Base-by-base conservation (phyloP, 2,888 invertebrate genomes). In the Scaptomyza polygonia region DNA sequence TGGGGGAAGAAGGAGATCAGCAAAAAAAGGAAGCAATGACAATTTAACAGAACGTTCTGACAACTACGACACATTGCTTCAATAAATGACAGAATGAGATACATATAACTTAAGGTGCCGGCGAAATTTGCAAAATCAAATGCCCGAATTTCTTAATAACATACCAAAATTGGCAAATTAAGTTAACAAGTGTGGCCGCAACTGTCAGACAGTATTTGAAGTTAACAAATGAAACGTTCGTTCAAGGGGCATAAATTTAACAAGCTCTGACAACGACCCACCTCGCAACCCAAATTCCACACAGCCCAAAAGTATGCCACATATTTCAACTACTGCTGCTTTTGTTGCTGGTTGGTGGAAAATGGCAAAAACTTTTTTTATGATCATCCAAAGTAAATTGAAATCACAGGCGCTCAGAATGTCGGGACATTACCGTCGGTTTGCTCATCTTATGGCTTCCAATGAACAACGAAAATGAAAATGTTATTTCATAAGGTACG, bases 311-410 rank as follows among this genome's bases (percentile, higher is more conserved):
- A 63, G 69, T 65, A 68, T 79, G 73, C 73, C 32, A 61, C 48
- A 63, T 16, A n/a, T 32, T 40, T 40, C 7, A 9, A 30, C 3
- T 30, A n/a, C 1, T 40, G 16, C 9, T 39, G 16, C 44, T 52
- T 39, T n/a, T 30, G 36, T 12, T 11, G 36, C 29, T 48, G 39
- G 9, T 47, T 40, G 32, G 34, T n/a, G 30, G 43, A 32, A 61
- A 67, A 57, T 54, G 58, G 42, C 42, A 48, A 58, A 72, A 74
- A 79, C 57, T 65, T 80, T 80, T 72, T 72, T 84, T 70, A 79
- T 52, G 85, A 71, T 67, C 77, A 53, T 59, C 72, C 70, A 59
- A 85, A 85, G 66, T 82, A 82, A 85, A 82, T 85, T 82, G 85
- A 82, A 82, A 82, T 82, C 85, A 71, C 71, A 56, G 70, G 59